A percentile compares a stretch with the other conserved stretches of the same genome.
Evolutionary conservation across 2,888 invertebrate genomes (phyloP).

Genomic region (Clusia tigrina): DNA sequence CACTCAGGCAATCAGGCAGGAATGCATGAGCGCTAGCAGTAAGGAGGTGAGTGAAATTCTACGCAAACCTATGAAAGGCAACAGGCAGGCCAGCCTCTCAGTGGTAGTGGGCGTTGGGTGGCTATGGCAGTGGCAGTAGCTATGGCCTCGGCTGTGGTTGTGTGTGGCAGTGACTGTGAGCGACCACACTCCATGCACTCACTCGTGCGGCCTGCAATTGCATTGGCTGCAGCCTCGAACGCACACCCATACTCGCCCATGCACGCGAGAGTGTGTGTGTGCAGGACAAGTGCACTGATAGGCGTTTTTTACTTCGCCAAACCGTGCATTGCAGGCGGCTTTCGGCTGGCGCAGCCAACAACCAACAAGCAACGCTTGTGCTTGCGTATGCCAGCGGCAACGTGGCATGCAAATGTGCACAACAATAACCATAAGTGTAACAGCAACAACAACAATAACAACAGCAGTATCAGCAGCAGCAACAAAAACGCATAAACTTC

Average conservation of each 20-base stretch:
- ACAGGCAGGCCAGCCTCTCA: too few species aligned
- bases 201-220: background rate
- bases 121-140: too few species aligned
- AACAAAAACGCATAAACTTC: too few species aligned
- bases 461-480: too few species aligned
- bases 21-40: background rate
- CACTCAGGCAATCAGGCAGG: too few species aligned
- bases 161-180: too few species aligned
- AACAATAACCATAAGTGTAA: too few species aligned
- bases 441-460: too few species aligned
- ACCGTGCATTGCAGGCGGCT: too few species aligned
- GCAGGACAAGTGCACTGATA: background rate
- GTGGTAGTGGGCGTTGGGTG: background rate
- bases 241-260: background rate
- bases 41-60: background rate
- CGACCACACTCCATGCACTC: too few species aligned
- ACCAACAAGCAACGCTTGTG: background rate
- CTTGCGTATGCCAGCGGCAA: background rate
- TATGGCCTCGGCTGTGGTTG: background rate
- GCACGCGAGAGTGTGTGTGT: background rate
- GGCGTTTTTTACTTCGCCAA: too few species aligned
- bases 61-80: background rate
- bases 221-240: slow-evolving; percentile 3
- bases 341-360: too few species aligned
- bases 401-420: background rate